These are phyloP conservation scores for Isoperla grammatica DNA, from an alignment of 2,888 invertebrate genomes.

Conservation along the genomic window DNA sequence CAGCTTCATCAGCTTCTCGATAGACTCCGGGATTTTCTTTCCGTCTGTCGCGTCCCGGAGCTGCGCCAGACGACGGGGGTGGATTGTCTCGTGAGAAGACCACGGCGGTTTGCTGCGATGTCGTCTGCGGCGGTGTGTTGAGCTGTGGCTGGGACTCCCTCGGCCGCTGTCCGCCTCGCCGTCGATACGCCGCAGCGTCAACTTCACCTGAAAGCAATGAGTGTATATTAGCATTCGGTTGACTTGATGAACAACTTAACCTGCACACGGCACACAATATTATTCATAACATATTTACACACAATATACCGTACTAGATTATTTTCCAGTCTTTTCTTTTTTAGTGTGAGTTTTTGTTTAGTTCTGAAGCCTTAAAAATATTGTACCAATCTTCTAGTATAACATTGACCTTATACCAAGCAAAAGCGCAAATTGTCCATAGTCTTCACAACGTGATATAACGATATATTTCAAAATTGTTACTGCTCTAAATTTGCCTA, in stretches of 20 bases:
- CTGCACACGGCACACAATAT: no score
- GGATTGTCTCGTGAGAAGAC: slow-evolving; percentile 33
- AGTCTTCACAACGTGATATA: no score
- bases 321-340: no score
- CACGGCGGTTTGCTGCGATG: slow-evolving; percentile 35
- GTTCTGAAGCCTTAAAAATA: no score
- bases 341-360: no score
- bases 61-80: slow-evolving; percentile 41
- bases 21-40: slow-evolving; percentile 33
- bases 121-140: slow-evolving; percentile 33
- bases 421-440: no score
- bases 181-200: slow-evolving; percentile 43
- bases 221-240: no score
- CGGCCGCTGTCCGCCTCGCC: slow-evolving; percentile 38
- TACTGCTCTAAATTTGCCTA: no score
- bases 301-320: slow-evolving; percentile 27
- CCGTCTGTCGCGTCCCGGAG: slow-evolving; percentile 32
- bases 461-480: no score
- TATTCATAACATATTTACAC: slow-evolving; percentile 6
- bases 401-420: no score
- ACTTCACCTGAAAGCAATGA: slow-evolving; percentile 37
- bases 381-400: no score
- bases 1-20: slow-evolving; percentile 50
- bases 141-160: slow-evolving; percentile 34
- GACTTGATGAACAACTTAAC: no score